A percentile compares a stretch with the other conserved stretches of the same genome.
Evolutionary conservation across 2,797 vertebrate genomes (phyloP).

Genomic region (Tragopan temminckii): DNA sequence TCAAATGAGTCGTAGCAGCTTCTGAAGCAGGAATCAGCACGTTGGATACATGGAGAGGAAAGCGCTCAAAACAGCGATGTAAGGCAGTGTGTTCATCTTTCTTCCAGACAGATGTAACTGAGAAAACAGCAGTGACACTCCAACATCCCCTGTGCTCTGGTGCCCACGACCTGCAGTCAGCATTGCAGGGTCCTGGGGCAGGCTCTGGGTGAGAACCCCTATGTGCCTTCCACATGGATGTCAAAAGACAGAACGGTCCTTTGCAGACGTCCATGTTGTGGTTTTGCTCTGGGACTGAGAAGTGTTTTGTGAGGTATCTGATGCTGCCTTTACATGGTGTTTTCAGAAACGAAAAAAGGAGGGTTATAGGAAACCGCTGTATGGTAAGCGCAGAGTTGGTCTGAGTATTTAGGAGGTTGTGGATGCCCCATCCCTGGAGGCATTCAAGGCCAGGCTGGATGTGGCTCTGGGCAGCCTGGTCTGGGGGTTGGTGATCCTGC

Average conservation of each 20-base stretch:
- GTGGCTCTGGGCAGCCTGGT: too few relatives aligned
- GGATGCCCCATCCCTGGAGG: too few relatives aligned
- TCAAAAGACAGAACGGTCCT: too few relatives aligned
- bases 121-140: not conserved
- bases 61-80: rapidly evolving
- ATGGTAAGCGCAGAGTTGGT: not conserved
- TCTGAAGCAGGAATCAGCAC: not conserved
- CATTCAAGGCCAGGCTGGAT: too few relatives aligned
- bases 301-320: not conserved
- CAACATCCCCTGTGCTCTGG: rapidly evolving
- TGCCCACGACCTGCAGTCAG: not conserved
- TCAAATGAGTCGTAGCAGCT: not conserved
- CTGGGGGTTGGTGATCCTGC: too few relatives aligned
- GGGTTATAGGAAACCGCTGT: not conserved
- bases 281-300: not conserved
- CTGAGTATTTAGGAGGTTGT: not conserved
- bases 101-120: not conserved
- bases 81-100: not conserved
- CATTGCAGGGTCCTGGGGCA: not conserved
- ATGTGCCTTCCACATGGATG: not conserved
- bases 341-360: not conserved
- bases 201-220: rapidly evolving
- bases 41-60: too few relatives aligned
- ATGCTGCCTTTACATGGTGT: not conserved
- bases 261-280: not conserved